Percentiles rank a stretch among this genome's conserved stretches.
Conservation (phyloP, 2,113 vertebrate genomes). For the Phalacrocorax aristotelis region DNA sequence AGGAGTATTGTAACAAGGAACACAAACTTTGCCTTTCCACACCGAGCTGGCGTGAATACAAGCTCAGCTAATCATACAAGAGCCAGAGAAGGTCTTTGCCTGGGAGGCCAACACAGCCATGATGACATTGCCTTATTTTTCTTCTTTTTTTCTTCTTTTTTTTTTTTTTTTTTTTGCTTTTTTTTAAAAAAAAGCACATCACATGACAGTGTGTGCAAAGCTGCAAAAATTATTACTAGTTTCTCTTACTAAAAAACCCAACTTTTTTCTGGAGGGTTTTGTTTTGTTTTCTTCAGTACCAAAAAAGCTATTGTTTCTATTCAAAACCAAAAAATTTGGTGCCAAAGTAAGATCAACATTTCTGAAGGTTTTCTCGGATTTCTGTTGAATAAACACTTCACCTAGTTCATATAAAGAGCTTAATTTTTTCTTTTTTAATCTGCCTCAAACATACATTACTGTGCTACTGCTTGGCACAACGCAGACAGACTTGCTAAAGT, state of each 20-base stretch:
- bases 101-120: background rate
- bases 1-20: background rate
- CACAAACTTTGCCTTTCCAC: background rate
- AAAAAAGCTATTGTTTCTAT: background rate
- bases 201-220: background rate
- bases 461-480: background rate
- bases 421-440: background rate
- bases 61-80: background rate
- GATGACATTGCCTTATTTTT: background rate
- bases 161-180: no score
- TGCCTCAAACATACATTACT: background rate
- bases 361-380: background rate
- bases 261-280: background rate
- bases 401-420: background rate
- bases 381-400: background rate
- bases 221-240: background rate
- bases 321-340: background rate
- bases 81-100: background rate
- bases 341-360: background rate
- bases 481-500: background rate
- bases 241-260: background rate
- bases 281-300: background rate
- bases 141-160: accelerated
- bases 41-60: background rate
- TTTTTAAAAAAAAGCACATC: background rate